phyloP scores from a whole-genome alignment of 1,140 invertebrate genomes.

The Saccostrea echinata region DNA sequence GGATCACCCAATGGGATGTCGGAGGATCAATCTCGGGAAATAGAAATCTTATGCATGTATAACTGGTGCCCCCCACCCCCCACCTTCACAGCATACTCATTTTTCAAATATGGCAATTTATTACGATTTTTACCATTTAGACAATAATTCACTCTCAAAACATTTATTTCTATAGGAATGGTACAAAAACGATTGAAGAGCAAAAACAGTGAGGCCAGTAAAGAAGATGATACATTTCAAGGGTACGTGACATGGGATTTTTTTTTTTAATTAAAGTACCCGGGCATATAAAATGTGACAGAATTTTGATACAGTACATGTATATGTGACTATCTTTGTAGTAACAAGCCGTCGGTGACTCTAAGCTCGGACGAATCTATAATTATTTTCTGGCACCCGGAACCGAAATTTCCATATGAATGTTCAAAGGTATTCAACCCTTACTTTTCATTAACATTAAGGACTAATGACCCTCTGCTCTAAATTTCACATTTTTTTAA shows the following conservation, averaged over 20 bases:
- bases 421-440: slow-evolving; percentile 81
- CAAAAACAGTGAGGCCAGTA: background rate
- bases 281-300: background rate
- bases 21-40: too few species aligned
- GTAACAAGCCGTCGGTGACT: slow-evolving; percentile 52
- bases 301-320: background rate
- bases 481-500: too few species aligned
- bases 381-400: slow-evolving; percentile 92
- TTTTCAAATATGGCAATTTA: too few species aligned
- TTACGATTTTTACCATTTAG: too few species aligned
- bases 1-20: too few species aligned
- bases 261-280: background rate
- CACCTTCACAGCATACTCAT: too few species aligned
- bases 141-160: background rate
- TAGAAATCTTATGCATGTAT: too few species aligned
- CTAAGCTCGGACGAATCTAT: slow-evolving; percentile 84
- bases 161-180: background rate
- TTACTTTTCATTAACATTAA: background rate
- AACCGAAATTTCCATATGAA: slow-evolving; percentile 90
- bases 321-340: background rate
- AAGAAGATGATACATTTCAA: background rate
- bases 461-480: too few species aligned
- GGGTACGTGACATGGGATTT: background rate
- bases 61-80: too few species aligned
- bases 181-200: background rate